A percentile compares a stretch with the other conserved stretches of the same genome.
Conservation (phyloP, 2,113 vertebrate genomes). For the Syngnathoides biaculeatus region DNA sequence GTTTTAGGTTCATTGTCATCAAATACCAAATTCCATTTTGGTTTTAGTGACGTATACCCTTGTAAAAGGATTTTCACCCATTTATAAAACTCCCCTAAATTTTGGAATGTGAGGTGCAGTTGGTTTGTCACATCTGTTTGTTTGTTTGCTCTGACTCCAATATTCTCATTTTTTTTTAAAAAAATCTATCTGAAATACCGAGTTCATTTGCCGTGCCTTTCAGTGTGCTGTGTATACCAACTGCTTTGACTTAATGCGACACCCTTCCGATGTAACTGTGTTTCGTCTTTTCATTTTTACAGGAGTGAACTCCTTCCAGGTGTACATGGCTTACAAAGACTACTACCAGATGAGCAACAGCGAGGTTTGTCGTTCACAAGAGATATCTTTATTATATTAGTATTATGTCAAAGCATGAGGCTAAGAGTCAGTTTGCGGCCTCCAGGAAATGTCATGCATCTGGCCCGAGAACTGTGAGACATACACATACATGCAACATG, state of each 20-base stretch:
- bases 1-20: too few relatives aligned
- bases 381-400: neutral
- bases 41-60: too few relatives aligned
- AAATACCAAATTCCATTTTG: too few relatives aligned
- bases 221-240: too few relatives aligned
- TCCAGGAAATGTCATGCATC: constrained; percentile 54
- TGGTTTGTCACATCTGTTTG: neutral
- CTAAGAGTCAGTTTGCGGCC: constrained; percentile 30
- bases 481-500: constrained; percentile 36
- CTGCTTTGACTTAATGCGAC: neutral
- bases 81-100: neutral
- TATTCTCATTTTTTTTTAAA: neutral
- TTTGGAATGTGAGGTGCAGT: neutral
- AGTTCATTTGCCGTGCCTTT: neutral
- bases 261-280: neutral
- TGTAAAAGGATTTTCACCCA: neutral
- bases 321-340: constrained; percentile 98
- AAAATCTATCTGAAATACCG: neutral
- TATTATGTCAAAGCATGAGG: constrained; percentile 25
- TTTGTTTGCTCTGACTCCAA: too few relatives aligned
- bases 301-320: constrained; percentile 97
- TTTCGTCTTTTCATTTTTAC: constrained; percentile 26
- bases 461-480: constrained; percentile 20
- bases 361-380: constrained; percentile 74
- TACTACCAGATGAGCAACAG: constrained; percentile 96